Evolutionary conservation across 2,113 vertebrate species (phyloP).

Genomic region (Madoqua kirkii): DNA sequence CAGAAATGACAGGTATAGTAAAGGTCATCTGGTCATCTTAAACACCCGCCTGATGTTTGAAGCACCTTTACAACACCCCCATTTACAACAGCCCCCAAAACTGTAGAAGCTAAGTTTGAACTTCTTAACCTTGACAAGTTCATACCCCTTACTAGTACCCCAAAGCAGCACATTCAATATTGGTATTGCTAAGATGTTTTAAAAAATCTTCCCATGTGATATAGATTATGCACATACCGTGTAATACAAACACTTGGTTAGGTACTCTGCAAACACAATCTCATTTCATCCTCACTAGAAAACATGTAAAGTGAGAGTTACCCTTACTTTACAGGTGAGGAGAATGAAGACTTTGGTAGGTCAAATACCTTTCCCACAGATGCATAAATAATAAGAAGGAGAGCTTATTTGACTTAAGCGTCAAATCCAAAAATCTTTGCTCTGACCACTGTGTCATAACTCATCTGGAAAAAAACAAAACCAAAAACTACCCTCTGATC

Average conservation of each 20-base stretch:
- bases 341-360: not conserved
- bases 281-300: not conserved
- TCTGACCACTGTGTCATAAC: not conserved
- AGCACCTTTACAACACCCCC: not conserved
- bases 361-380: not conserved
- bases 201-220: not conserved
- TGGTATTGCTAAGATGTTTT: not conserved
- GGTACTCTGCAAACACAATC: not conserved
- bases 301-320: not conserved
- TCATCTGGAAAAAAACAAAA: not conserved
- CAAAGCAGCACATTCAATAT: not conserved
- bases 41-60: not conserved
- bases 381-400: not conserved
- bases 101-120: not conserved
- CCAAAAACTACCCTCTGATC: not conserved
- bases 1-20: not conserved
- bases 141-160: not conserved
- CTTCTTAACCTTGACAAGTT: not conserved
- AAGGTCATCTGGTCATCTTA: not conserved
- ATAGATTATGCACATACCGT: not conserved
- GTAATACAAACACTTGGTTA: not conserved
- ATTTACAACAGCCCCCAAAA: not conserved
- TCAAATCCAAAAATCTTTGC: not conserved
- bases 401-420: not conserved
- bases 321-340: not conserved